Base-by-base conservation (phyloP, 2,888 invertebrate genomes). In the Tyria jacobaeae region DNA sequence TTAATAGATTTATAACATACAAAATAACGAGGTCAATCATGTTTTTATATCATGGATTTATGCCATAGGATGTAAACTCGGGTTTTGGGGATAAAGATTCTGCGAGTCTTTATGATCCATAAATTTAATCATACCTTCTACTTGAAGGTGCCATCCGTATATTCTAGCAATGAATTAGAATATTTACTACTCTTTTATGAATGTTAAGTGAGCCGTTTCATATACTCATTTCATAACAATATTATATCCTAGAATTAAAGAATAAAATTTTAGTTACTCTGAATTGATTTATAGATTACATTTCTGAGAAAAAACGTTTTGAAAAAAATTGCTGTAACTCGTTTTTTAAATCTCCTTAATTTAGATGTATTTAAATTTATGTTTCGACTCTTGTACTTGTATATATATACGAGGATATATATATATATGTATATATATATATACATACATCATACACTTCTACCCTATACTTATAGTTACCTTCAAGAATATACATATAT, bases 81-180 rank as follows among this genome's bases (percentile, higher is more conserved):
- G 58, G 58, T 48, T 57, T 52, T 51, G 63, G 73, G 54, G 73
- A 73, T 77, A 76, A 77, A 77, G 64, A 73, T 68, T 71, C 75
- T 55, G 52, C 64, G 66, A 76, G 64, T 67, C 71, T 75, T 76
- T 76, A 76, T 64, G 76, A 70, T 41, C 64, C 59, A 71, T 76
- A 75, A 76, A 77, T 76, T 74, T 71, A 75, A 76, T 73, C 69
- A 71, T 68, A 63, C 64, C 57, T 68, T 56, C 57, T 54, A 62
- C 58, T 64, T 50, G 53, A 59, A 56, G 49, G 21, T 57, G 31
- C 56, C 64, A 63, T 52, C 56, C 47, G 65, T 55, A 57, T 51
- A 71, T 62, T 68, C 65, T 60, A 69, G 53, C 31, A 39, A 61
- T 56, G 55, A 61, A 61, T 67, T 60, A 51, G 31, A 44, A 48